Evolutionary conservation across 1,140 invertebrate genomes (phyloP), one percentile per base, ranked within the genome.

Genomic region (Cotesia chilonis): DNA sequence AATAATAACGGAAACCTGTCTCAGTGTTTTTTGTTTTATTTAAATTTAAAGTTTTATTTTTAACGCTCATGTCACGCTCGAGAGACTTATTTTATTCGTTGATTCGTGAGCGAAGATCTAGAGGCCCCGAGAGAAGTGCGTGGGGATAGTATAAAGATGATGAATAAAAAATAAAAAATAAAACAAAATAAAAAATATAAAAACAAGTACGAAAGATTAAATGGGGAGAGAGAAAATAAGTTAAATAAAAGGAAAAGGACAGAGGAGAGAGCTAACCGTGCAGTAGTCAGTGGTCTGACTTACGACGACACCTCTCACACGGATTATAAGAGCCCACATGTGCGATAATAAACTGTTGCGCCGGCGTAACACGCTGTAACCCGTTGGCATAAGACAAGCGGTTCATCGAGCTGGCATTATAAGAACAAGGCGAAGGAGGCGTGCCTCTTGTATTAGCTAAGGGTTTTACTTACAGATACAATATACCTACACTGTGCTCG

Each of bases 331-430:
- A 78, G 77, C 76, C 76, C 77, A 82, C 78, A 78, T 79, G 68
- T 75, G 75, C 76, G 77, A 82, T 83, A 82, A 81, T 83, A 82
- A 82, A 81, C 79, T 80, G 75, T 79, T 78, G 76, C 75, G 69
- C 74, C 77, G 74, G 77, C 77, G 67, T 75, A 77, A 78, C 72
- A 76, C 75, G 71, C 77, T 75, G 74, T 77, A 75, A 73, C 67
- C 52, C 66, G 55, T 61, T 72, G 70, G 71, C 66, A 36, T 63
- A 71, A 68, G 70, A 68, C 70, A 71, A 74, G 41, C 41, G 41
- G 41, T 47, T 47, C 41, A 47, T 47, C 41, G 41, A 47, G 41
- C 41, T 47, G 41, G 41, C 41, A 47, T 47, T 47, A 47, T 47
- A 47, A 47, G 41, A 47, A 47, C 41, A 47, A 47, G 41, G 41